Evolutionary conservation across 1,140 invertebrate genomes (phyloP).

Genomic region (Trinorchestia longiramus): DNA sequence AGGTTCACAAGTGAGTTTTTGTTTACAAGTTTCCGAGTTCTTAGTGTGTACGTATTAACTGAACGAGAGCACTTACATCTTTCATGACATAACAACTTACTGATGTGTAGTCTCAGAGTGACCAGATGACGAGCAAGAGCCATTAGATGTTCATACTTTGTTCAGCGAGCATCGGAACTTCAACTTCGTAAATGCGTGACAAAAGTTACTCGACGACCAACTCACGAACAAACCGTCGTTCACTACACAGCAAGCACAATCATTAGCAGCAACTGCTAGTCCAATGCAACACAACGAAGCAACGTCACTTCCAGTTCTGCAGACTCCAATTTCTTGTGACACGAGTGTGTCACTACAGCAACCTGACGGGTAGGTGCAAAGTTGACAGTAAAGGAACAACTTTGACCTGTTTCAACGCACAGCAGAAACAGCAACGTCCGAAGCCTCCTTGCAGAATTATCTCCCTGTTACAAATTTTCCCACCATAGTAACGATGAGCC

Average conservation of each 20-base stretch:
- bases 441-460: background rate
- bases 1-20: background rate
- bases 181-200: too few relatives aligned
- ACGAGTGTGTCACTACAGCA: background rate
- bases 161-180: background rate
- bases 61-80: background rate
- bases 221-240: background rate
- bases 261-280: background rate
- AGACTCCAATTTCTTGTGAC: background rate
- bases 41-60: background rate
- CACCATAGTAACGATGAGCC: too few relatives aligned
- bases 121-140: background rate
- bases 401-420: background rate
- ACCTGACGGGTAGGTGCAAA: too few relatives aligned
- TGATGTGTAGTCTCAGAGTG: too few relatives aligned
- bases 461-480: too few relatives aligned
- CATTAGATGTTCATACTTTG: background rate
- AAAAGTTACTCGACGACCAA: background rate
- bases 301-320: background rate
- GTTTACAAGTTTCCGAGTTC: background rate
- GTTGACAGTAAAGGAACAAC: too few relatives aligned
- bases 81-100: background rate
- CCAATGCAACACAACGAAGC: background rate
- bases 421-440: background rate
- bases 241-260: background rate